Evolutionary conservation across 2,888 invertebrate species (phyloP).

Genomic region (Saturnia japonica): DNA sequence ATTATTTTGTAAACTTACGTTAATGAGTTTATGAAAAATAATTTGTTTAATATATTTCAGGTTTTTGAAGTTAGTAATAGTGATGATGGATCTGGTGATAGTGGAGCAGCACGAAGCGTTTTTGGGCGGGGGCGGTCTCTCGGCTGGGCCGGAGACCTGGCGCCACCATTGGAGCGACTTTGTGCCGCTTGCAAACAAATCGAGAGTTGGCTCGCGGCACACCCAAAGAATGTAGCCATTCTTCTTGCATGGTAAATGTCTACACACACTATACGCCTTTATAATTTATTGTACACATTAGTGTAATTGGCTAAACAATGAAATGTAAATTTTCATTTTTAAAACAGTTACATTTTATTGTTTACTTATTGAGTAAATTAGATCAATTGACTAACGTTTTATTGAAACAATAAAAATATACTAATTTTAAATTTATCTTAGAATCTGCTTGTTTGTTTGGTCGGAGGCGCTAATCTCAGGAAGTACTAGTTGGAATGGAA

Average conservation of each 20-base stretch:
- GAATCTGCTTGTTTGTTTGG: too few relatives aligned
- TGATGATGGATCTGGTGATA: constrained; percentile 85
- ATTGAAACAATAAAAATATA: too few relatives aligned
- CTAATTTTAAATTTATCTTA: too few relatives aligned
- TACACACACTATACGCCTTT: not conserved
- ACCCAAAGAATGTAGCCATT: constrained; percentile 92
- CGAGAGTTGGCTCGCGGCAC: constrained; percentile 94
- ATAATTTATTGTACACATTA: too few relatives aligned
- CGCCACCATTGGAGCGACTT: constrained; percentile 93
- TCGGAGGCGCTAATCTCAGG: too few relatives aligned
- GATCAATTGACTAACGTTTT: too few relatives aligned
- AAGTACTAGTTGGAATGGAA: too few relatives aligned
- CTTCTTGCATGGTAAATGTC: constrained; percentile 89
- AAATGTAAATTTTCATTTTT: too few relatives aligned
- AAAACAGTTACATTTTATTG: too few relatives aligned
- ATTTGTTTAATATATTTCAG: constrained; percentile 74
- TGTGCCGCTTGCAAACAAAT: constrained; percentile 96
- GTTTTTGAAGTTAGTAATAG: constrained; percentile 92
- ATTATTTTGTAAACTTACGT: too few relatives aligned
- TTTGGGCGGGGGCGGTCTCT: constrained; percentile 88
- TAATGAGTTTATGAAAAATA: not conserved
- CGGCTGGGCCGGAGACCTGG: constrained; percentile 92
- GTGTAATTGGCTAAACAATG: too few relatives aligned
- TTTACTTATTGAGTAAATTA: too few relatives aligned
- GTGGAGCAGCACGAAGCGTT: constrained; percentile 82